A percentile compares a stretch with the other conserved stretches of the same genome.
Evolutionary conservation across 2,888 invertebrate species (phyloP).

Genomic region (Erannis defoliaria): DNA sequence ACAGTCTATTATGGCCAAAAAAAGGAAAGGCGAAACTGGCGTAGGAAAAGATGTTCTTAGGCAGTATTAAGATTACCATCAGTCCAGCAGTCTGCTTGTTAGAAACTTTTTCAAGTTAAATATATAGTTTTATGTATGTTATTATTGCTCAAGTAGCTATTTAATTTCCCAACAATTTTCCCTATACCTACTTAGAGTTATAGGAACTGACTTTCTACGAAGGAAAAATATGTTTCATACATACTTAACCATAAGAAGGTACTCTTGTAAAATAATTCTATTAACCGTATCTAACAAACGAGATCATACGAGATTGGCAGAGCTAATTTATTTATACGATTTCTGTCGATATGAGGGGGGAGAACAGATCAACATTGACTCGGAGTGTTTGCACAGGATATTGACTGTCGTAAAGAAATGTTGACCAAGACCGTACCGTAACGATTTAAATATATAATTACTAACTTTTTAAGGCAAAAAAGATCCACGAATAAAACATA

Average conservation of each 20-base stretch:
- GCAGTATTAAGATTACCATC: too few species aligned
- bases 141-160: too few species aligned
- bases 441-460: background rate
- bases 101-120: too few species aligned
- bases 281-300: constrained; percentile 46
- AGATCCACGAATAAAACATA: background rate
- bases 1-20: too few species aligned
- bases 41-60: too few species aligned
- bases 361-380: constrained; percentile 79
- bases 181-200: too few species aligned
- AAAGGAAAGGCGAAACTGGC: too few species aligned
- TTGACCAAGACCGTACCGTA: background rate
- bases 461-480: background rate
- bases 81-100: too few species aligned
- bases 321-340: constrained; percentile 83
- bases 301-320: constrained; percentile 76
- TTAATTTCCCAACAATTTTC: too few species aligned
- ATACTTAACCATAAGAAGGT: background rate
- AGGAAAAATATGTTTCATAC: too few species aligned
- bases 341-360: constrained; percentile 67
- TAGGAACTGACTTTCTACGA: too few species aligned
- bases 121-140: too few species aligned
- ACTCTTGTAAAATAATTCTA: constrained; percentile 38
- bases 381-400: constrained; percentile 76
- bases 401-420: background rate